Base-by-base conservation (phyloP, 2,113 vertebrate species). In the Chlorodrepanis virens region DNA sequence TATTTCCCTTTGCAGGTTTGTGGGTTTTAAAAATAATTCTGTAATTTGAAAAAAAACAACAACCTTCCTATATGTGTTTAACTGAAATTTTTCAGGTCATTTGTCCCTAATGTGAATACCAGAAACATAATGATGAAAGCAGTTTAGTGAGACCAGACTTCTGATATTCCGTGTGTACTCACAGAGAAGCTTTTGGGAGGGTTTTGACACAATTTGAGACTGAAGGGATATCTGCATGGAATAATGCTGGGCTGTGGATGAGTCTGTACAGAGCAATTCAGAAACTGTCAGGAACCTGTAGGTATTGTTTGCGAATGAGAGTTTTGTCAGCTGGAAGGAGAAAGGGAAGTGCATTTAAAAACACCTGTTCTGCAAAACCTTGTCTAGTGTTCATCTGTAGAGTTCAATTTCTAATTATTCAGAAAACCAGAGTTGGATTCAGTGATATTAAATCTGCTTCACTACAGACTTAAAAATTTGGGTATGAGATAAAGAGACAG, bases 51-150 rank as follows among this genome's bases (percentile, higher is more conserved):
- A 84, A 89, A 94, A 87, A 90, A 56, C 78, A 61, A 25, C 57
- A 14, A 28, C 65, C 7, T 44, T 54, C 35, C 60, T 93, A 95
- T 79, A 91, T 96, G 60, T 77, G 45, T 91, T 97, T 89, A 92
- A 83, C 90, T 93, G 94, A 96, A 65, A 7, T 23, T 70, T 86
- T 96, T 96, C 90, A 92, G 90, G 90, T 94, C 83, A 79, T 96
- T 97, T 95, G 68, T 96, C 81, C 31, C 3, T 97, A 91, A 97
- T 95, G 87, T 68, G 92, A 95, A 95, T 91, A 95, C 57, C 77
- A 94, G 93, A 94, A 83, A 82, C 54, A 11, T 84, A 78, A 90
- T 53, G 87, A 85, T 96, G 77, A 93, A 94, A 97, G 92, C 79
- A 96, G 94, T 90, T 90, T 78, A 77, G 79, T 11, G 4, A 85